These are phyloP conservation scores for Tadarida brasiliensis DNA, from an alignment of 2,797 vertebrate species.

Conservation along the genomic window DNA sequence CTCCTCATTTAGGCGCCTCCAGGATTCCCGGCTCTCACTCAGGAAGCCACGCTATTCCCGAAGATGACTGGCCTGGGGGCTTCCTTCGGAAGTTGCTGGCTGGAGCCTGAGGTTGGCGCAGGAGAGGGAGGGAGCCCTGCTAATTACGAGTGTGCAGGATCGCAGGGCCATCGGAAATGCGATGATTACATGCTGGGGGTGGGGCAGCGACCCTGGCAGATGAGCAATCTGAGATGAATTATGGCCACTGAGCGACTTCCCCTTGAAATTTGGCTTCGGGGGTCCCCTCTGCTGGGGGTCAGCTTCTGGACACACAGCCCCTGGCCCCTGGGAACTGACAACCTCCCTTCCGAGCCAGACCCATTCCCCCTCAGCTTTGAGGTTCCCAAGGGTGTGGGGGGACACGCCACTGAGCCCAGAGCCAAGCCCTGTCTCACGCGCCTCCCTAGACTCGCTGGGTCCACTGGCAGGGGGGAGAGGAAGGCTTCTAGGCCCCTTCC, in stretches of 20 bases:
- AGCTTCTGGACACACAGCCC: background rate
- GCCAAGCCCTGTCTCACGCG: accelerated
- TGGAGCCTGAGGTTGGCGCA: conserved; percentile 84
- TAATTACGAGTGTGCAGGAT: conserved; percentile 84
- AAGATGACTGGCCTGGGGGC: background rate
- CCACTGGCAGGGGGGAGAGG: background rate
- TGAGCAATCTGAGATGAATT: conserved; percentile 73
- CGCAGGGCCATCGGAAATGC: conserved; percentile 76
- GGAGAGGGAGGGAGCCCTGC: conserved; percentile 40
- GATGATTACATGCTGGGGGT: conserved; percentile 78
- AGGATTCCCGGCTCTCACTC: background rate
- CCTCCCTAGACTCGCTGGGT: background rate
- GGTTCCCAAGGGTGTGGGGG: background rate
- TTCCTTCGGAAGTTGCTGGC: conserved; percentile 79
- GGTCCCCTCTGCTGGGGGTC: background rate
- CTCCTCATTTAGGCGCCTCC: background rate
- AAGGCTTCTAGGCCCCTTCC: background rate
- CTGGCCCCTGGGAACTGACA: background rate
- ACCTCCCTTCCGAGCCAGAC: too few species aligned
- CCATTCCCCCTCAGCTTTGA: background rate
- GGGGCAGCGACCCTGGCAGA: conserved; percentile 62
- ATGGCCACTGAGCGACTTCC: conserved; percentile 30
- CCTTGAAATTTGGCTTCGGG: background rate
- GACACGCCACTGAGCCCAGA: background rate
- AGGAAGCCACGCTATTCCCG: conserved; percentile 11